phyloP scores from a whole-genome alignment of 2,113 vertebrate genomes.

The Centropus bengalensis region DNA sequence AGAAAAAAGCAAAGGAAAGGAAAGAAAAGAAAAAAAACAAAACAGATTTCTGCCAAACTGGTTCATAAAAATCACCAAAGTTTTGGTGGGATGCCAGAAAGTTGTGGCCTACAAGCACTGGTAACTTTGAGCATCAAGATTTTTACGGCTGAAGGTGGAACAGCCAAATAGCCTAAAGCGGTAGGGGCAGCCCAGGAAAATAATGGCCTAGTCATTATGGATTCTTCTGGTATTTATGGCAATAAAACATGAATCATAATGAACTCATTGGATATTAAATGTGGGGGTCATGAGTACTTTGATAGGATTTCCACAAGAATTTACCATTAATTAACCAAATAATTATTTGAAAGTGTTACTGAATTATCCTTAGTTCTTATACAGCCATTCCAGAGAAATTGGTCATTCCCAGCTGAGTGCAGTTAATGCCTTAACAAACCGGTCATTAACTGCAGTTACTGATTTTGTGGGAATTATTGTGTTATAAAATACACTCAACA shows the following conservation, averaged over 20 bases:
- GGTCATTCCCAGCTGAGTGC: slow-evolving; percentile 79
- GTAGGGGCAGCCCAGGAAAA: slow-evolving; percentile 61
- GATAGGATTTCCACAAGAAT: slow-evolving; percentile 79
- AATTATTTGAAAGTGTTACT: slow-evolving; percentile 77
- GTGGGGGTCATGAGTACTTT: slow-evolving; percentile 63
- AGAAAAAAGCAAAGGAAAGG: slow-evolving; percentile 15
- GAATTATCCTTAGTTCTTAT: slow-evolving; percentile 78
- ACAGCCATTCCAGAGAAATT: slow-evolving; percentile 70
- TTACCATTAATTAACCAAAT: slow-evolving; percentile 77
- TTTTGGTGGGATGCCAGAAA: slow-evolving; percentile 43
- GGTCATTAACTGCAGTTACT: slow-evolving; percentile 80
- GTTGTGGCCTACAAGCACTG: slow-evolving; percentile 42
- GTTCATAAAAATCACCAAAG: slow-evolving; percentile 52
- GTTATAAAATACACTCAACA: slow-evolving; percentile 79
- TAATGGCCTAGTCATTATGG: slow-evolving; percentile 69
- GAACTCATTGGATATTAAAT: slow-evolving; percentile 78
- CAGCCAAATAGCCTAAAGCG: slow-evolving; percentile 72
- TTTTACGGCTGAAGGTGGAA: slow-evolving; percentile 68
- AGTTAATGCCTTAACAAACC: slow-evolving; percentile 81
- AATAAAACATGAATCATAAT: slow-evolving; percentile 79
- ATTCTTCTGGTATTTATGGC: slow-evolving; percentile 74
- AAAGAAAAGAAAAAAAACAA: slow-evolving; percentile 13
- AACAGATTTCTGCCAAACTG: slow-evolving; percentile 8
- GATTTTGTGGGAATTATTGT: slow-evolving; percentile 81
- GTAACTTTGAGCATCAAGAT: slow-evolving; percentile 51